These are phyloP conservation scores for Zapus hudsonius DNA, from an alignment of 2,113 vertebrate species.

Conservation along the genomic window DNA sequence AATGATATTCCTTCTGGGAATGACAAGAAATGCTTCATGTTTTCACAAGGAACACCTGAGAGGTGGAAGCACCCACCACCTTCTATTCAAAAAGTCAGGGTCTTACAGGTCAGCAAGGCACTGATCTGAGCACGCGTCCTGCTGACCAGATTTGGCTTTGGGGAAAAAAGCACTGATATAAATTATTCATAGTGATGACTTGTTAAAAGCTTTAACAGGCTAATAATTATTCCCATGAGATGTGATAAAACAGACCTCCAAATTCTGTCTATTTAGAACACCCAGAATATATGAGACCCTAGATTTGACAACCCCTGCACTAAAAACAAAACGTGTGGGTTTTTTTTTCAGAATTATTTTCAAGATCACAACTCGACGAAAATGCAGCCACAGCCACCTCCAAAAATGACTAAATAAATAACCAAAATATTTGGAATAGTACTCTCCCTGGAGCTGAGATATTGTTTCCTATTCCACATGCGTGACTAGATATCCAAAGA, in stretches of 20 bases:
- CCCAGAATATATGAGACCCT: background rate
- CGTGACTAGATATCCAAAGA: too few relatives aligned
- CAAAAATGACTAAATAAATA: background rate
- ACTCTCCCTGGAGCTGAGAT: too few relatives aligned
- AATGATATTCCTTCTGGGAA: too few relatives aligned
- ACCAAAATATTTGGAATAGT: too few relatives aligned
- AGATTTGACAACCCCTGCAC: background rate
- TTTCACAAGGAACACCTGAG: background rate
- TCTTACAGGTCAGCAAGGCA: background rate
- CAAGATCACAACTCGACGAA: background rate
- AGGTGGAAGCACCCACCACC: background rate
- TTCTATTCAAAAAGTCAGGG: background rate
- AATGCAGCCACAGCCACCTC: background rate
- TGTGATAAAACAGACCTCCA: background rate
- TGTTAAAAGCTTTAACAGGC: constrained; percentile 30
- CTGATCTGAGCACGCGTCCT: background rate
- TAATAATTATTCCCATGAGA: background rate
- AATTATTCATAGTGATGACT: background rate
- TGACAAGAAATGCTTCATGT: too few relatives aligned
- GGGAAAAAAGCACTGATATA: constrained; percentile 25
- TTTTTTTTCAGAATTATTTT: constrained; percentile 44
- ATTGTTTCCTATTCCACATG: too few relatives aligned
- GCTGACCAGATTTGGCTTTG: background rate
- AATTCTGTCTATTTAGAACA: background rate
- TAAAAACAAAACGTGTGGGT: background rate